Percentiles rank a stretch among this genome's conserved stretches.
Evolutionary conservation across 2,888 invertebrate species (phyloP).

Genomic region (Tricholauxania praeusta): DNA sequence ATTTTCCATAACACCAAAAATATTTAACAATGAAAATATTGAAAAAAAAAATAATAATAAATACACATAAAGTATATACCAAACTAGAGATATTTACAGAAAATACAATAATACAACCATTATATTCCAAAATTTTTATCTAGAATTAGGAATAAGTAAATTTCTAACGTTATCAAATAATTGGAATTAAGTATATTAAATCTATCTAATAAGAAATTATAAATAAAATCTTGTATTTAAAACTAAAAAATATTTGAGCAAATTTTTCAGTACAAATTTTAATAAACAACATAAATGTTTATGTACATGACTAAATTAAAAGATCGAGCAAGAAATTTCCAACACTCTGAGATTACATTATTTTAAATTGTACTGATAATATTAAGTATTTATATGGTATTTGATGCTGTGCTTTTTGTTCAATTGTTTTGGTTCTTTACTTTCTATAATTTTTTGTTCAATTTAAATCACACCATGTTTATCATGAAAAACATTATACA

Average conservation of each 20-base stretch:
- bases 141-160: background rate
- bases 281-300: background rate
- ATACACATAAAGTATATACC: background rate
- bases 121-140: constrained; percentile 17
- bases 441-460: too few species aligned
- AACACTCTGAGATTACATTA: too few species aligned
- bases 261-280: constrained; percentile 20
- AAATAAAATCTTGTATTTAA: background rate
- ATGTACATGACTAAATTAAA: constrained; percentile 19
- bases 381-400: too few species aligned
- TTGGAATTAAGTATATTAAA: background rate
- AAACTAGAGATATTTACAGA: constrained; percentile 38
- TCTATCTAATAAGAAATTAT: constrained; percentile 7
- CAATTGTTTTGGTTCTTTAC: too few species aligned
- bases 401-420: too few species aligned
- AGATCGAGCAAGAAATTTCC: too few species aligned
- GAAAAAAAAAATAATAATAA: constrained; percentile 7
- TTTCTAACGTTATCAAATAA: too few species aligned
- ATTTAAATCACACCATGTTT: too few species aligned
- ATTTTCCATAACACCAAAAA: constrained; percentile 11
- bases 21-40: constrained; percentile 30
- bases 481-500: too few species aligned
- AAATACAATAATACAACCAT: constrained; percentile 51
- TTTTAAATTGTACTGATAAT: too few species aligned
- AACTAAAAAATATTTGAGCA: constrained; percentile 32